These are phyloP conservation scores for Sogatella furcifera DNA, from an alignment of 1,140 invertebrate genomes.

Conservation along the genomic window DNA sequence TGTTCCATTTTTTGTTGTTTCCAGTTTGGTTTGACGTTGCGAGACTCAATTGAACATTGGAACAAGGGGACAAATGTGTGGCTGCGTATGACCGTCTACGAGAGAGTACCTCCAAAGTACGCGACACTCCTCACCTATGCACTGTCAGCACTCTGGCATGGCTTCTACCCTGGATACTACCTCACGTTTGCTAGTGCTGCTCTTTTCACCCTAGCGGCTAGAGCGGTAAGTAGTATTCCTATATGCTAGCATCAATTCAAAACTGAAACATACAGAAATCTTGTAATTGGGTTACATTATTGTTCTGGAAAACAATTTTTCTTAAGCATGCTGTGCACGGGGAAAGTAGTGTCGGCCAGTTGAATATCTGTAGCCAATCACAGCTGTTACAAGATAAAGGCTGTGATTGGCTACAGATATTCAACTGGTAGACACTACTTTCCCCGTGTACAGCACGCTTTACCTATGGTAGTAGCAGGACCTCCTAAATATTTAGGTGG, in stretches of 20 bases:
- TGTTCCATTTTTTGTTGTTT: not conserved
- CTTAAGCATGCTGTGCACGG: no score
- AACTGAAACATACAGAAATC: no score
- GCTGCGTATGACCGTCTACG: slow-evolving; percentile 79
- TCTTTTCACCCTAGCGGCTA: slow-evolving; percentile 71
- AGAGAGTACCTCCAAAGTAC: slow-evolving; percentile 51
- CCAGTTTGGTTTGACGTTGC: slow-evolving; percentile 66
- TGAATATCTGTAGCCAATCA: no score
- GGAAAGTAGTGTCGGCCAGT: no score
- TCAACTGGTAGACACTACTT: no score
- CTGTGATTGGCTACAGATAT: no score
- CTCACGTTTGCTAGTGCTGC: slow-evolving; percentile 84
- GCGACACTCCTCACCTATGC: slow-evolving; percentile 67
- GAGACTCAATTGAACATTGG: slow-evolving; percentile 75
- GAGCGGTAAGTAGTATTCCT: slow-evolving; percentile 50
- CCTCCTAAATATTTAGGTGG: no score
- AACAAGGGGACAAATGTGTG: slow-evolving; percentile 86
- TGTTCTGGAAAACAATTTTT: no score
- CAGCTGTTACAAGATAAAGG: no score
- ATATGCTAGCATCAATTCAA: not conserved
- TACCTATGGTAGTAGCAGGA: no score
- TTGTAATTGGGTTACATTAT: no score
- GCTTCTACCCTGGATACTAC: slow-evolving; percentile 96
- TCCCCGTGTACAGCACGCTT: no score
- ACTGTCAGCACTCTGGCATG: slow-evolving; percentile 92